phyloP scores from a whole-genome alignment of 2,113 vertebrate genomes.

The Aldabrachelys gigantea region DNA sequence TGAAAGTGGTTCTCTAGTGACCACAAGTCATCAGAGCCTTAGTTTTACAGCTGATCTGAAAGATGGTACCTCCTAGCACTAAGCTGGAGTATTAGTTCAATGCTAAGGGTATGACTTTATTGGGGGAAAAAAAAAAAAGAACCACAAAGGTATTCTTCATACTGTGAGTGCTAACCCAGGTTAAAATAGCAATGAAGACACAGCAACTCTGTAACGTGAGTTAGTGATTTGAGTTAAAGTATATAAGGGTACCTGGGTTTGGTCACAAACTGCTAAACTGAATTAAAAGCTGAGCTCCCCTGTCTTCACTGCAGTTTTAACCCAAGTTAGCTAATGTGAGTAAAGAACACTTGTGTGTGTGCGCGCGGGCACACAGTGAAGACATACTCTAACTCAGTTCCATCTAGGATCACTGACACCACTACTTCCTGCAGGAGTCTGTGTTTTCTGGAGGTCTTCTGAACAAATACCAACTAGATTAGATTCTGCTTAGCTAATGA shows the following conservation, averaged over 20 bases:
- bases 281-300: background rate
- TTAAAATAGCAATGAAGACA: too few species aligned
- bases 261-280: background rate
- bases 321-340: background rate
- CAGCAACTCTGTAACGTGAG: background rate
- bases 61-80: background rate
- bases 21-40: background rate
- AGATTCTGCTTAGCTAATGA: background rate
- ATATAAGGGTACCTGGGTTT: background rate
- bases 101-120: background rate
- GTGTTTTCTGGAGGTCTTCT: background rate
- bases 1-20: constrained; percentile 10
- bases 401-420: background rate
- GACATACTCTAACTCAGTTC: background rate
- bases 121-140: too few species aligned
- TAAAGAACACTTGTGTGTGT: background rate
- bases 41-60: background rate
- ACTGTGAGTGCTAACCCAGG: too few species aligned
- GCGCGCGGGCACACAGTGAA: background rate
- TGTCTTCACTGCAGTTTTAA: background rate
- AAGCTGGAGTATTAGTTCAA: background rate
- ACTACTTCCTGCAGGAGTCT: background rate
- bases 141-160: too few species aligned
- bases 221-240: background rate
- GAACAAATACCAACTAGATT: background rate